Evolutionary conservation across 2,113 vertebrate genomes (phyloP), one percentile per base, ranked within the genome.

Genomic region (Cryptomyrus ogoouensis): DNA sequence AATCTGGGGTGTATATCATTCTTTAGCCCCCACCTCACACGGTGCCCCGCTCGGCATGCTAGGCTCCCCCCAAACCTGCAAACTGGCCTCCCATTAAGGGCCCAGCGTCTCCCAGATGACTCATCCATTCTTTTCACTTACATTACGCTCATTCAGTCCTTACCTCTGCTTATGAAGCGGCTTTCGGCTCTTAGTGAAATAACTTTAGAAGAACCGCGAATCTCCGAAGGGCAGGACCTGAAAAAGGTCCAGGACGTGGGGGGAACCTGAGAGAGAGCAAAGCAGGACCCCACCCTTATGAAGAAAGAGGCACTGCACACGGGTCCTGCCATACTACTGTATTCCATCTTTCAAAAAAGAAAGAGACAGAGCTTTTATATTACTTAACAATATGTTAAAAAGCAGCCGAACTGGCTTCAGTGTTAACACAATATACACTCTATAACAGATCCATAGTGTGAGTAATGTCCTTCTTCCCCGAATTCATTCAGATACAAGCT

Each of bases 301-400:
- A 62, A 31, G 88, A 89, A 88, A 92, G 88, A 89, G 88, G 94
- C 94, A 95, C 94, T 95, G 95, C 94, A 95, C 95, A 94, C 96
- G 94, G 94, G 91, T 96, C 97, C 96, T 98, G 97, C 97, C 97
- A 97, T 97, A 97, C 98, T 98, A 98, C 97, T 98, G 97, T 99
- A 98, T 99, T 99, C 97, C 98, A 99, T 99, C 98, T 99, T 99
- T 99, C 98, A 99, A 99, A 99, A 96, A 99, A 99, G 98, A 99
- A 99, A 99, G 98, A 99, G 97, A 98, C 98, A 97, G 98, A 97
- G 44, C 98, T 94, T 99, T 98, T 98, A 99, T 99, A 99, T 98
- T 97, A 98, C 98, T 99, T 99, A 99, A 99, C 98, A 99, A 99
- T 99, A 99, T 99, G 98, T 99, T 99, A 99, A 99, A 97, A 99